phyloP scores from a whole-genome alignment of 2,113 vertebrate species.

The Archilochus colubris region DNA sequence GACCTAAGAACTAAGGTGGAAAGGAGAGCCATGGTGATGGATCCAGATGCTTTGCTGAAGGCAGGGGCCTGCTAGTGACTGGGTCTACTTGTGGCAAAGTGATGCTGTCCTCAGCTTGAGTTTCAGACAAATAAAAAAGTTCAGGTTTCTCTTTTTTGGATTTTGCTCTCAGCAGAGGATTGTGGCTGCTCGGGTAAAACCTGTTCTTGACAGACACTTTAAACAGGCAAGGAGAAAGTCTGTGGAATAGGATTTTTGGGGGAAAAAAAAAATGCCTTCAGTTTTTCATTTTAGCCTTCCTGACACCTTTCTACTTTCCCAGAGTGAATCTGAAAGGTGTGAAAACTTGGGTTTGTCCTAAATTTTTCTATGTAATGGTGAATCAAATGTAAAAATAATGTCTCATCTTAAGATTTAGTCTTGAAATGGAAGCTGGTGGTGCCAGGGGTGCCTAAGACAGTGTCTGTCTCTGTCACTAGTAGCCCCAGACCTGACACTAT shows the following conservation, averaged over 20 bases:
- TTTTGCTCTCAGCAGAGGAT: not conserved
- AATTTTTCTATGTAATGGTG: not conserved
- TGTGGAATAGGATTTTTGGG: not conserved
- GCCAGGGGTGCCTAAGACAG: not conserved
- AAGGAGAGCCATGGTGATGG: not conserved
- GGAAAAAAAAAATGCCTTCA: not conserved
- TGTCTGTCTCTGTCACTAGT: not conserved
- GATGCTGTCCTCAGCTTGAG: fast-evolving
- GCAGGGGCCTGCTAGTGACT: not conserved
- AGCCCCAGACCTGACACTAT: not conserved
- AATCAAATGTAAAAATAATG: not conserved
- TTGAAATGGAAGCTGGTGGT: not conserved
- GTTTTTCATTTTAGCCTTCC: not conserved
- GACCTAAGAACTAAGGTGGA: not conserved
- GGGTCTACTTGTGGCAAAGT: fast-evolving
- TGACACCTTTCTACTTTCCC: not conserved
- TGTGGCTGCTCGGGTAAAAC: not conserved
- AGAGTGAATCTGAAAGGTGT: fast-evolving
- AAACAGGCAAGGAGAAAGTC: not conserved
- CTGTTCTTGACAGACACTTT: not conserved
- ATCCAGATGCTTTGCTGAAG: not conserved
- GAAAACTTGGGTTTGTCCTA: not conserved
- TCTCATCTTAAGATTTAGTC: not conserved
- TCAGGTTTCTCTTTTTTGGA: not conserved
- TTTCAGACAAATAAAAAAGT: not conserved